Evolutionary conservation across 2,113 vertebrate genomes (phyloP).

Genomic region (Microcebus tavaratra): DNA sequence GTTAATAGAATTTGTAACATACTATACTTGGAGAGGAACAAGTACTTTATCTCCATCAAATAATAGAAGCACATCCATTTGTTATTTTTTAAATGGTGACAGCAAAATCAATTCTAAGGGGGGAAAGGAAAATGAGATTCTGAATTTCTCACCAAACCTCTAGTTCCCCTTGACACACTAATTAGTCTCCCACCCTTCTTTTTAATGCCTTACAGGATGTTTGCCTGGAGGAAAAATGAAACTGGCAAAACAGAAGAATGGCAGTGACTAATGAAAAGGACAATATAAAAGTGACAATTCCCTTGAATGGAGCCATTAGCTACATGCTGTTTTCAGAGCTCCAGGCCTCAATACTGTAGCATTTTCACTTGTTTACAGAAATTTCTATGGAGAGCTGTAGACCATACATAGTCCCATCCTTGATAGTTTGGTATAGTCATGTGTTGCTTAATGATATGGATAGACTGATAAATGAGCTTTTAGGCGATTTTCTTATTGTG

Average conservation of each 20-base stretch:
- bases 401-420: accelerated
- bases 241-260: conserved; percentile 48
- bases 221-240: conserved; percentile 54
- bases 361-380: conserved; percentile 63
- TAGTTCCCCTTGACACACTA: conserved; percentile 74
- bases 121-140: conserved; percentile 72
- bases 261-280: conserved; percentile 70
- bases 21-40: conserved; percentile 66
- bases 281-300: conserved; percentile 42
- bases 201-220: conserved; percentile 54
- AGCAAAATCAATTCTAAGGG: conserved; percentile 67
- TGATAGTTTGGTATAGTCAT: neutral
- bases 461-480: neutral
- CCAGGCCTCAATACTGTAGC: neutral
- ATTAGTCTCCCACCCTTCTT: conserved; percentile 71
- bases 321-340: conserved; percentile 15
- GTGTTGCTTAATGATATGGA: neutral
- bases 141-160: conserved; percentile 69
- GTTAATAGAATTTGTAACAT: conserved; percentile 63
- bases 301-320: conserved; percentile 65
- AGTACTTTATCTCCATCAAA: conserved; percentile 69
- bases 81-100: conserved; percentile 76
- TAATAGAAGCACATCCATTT: conserved; percentile 63
- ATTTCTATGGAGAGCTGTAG: conserved; percentile 9
- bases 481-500: neutral